Evolutionary conservation across 2,797 vertebrate species (phyloP).

Genomic region (Galagoides demidoff): DNA sequence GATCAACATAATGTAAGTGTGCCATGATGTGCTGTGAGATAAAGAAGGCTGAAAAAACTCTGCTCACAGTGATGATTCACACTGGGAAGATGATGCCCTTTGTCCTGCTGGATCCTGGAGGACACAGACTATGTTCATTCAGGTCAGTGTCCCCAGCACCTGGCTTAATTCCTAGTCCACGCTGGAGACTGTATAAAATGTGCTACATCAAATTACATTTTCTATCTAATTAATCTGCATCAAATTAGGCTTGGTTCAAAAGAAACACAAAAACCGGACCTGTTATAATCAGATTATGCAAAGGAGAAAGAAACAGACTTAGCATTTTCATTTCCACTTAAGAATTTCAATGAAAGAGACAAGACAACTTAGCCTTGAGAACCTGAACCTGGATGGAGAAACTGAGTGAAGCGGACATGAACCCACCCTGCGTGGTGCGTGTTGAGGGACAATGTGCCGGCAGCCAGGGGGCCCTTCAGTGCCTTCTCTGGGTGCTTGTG

Average conservation of each 20-base stretch:
- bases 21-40: no score
- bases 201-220: accelerated
- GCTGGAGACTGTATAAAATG: background rate
- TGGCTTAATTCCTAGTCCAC: accelerated
- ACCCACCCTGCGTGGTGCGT: accelerated
- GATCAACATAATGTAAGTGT: no score
- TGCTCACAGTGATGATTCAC: accelerated
- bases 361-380: accelerated
- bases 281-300: background rate
- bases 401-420: accelerated
- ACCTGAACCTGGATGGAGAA: accelerated
- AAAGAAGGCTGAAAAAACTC: no score
- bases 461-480: accelerated
- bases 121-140: accelerated
- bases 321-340: background rate
- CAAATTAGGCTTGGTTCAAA: background rate
- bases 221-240: background rate
- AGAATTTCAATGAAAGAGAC: background rate
- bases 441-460: accelerated
- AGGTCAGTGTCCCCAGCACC: background rate
- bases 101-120: accelerated
- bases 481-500: accelerated
- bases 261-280: background rate
- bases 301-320: background rate
- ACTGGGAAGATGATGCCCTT: accelerated